phyloP scores from a whole-genome alignment of 92 coral and sea anemone species.

The Actinernus sp. region DNA sequence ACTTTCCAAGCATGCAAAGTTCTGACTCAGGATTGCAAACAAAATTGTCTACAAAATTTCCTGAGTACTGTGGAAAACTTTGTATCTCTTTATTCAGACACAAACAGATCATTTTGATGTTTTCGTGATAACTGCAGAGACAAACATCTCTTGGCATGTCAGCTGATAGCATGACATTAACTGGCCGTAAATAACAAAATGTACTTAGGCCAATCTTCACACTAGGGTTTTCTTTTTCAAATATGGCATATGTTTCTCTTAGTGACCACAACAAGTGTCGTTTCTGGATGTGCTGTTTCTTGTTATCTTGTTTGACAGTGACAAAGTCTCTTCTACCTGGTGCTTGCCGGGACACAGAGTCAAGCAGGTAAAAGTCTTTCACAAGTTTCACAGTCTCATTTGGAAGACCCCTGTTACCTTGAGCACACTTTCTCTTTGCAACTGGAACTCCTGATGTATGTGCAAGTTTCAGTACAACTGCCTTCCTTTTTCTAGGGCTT shows the following conservation, averaged over 20 bases:
- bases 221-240: conserved; percentile 26
- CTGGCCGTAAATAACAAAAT: conserved; percentile 54
- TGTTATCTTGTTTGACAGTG: conserved; percentile 46
- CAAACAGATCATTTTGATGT: conserved; percentile 49
- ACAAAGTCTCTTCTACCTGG: conserved; percentile 60
- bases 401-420: no score
- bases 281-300: conserved; percentile 52
- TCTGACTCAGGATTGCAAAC: conserved; percentile 37
- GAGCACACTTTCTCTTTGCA: no score
- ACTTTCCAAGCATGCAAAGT: conserved; percentile 49
- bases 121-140: conserved; percentile 44
- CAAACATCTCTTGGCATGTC: conserved; percentile 37
- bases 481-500: no score
- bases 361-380: conserved; percentile 47
- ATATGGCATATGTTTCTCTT: conserved; percentile 42
- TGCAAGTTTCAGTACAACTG: no score
- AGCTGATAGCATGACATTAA: conserved; percentile 60
- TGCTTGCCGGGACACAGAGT: conserved; percentile 47
- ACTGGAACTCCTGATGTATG: no score
- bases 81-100: conserved; percentile 28
- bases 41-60: conserved; percentile 19
- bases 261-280: conserved; percentile 44
- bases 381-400: no score
- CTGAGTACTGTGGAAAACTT: conserved; percentile 36
- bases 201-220: conserved; percentile 44